Conservation (phyloP, 2,113 vertebrate species). For the Octodon degus region DNA sequence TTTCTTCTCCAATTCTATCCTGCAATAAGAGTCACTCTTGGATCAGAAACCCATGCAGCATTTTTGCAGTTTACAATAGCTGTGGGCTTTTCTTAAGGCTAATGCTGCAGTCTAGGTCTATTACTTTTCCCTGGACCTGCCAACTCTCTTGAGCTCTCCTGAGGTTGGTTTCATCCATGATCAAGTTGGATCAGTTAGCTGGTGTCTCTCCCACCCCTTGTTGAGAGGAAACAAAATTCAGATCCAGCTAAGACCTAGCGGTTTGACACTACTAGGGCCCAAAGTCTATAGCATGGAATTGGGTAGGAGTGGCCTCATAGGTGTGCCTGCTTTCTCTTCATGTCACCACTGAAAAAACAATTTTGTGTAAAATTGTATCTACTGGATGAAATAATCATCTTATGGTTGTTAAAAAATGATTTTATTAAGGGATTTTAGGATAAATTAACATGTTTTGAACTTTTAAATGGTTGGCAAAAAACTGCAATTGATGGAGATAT, state of each 20-base stretch:
- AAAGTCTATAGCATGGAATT: neutral
- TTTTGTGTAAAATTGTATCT: neutral
- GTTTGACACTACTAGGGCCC: neutral
- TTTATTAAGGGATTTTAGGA: neutral
- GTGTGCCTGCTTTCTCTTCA: neutral
- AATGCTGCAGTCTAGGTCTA: neutral
- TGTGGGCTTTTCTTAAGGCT: neutral
- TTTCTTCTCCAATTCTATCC: neutral
- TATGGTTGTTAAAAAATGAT: neutral
- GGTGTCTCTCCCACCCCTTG: neutral
- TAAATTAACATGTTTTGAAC: neutral
- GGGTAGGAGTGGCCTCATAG: neutral
- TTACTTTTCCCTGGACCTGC: neutral
- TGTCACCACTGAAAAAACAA: neutral
- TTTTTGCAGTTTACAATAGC: neutral
- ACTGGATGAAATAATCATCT: neutral
- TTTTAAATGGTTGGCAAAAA: constrained; percentile 1
- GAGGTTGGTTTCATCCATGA: neutral
- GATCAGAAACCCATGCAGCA: neutral
- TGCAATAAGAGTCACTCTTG: neutral
- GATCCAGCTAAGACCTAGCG: neutral
- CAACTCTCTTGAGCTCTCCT: neutral
- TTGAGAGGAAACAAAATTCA: neutral
- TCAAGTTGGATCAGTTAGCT: neutral
- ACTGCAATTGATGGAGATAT: neutral